Evolutionary conservation across 2,888 invertebrate species (phyloP), one percentile per base, ranked within the genome.

Genomic region (Molanna angustata): DNA sequence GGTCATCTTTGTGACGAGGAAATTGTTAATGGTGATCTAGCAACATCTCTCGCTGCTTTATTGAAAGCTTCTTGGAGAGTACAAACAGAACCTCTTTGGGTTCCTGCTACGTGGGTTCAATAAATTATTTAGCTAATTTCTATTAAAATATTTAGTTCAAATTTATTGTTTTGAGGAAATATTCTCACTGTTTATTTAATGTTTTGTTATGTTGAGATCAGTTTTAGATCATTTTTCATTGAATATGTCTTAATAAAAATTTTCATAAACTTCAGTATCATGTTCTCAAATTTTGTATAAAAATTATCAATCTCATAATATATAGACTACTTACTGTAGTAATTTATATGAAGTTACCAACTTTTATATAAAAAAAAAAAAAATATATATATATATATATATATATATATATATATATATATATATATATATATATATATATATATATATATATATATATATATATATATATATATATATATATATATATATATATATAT

Each of bases 81-180:
- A 20, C 95, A 97, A 73, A 87, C 87, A 0, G 94, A 96, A 66
- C 93, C 96, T 0, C 81, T 93, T 13, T 98, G 97, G 97, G 95
- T 96, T 32, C 97, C 98, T 21, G 88, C 91, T 32, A 87, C 89
- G 4, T 96, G 96, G 96, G 90, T 93, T 62, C 91, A 91, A 79
- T 91, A 83, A 72, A 48, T 43, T 43, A 43, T n/a, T n/a, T n/a
- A n/a, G n/a, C n/a, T n/a, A n/a, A n/a, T n/a, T n/a, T n/a, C n/a
- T 6, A 7, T 7, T 27, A 27, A 27, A 27, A 27, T 27, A 27
- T n/a, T n/a, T n/a, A n/a, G n/a, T n/a, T n/a, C n/a, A n/a, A n/a
- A n/a, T n/a, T n/a, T n/a, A n/a, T n/a, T n/a, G n/a, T n/a, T n/a
- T n/a, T n/a, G n/a, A n/a, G n/a, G n/a, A n/a, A n/a, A n/a, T n/a